Evolutionary conservation across 2,888 invertebrate species (phyloP), one percentile per base, ranked within the genome.

Genomic region (Nomada fucata): DNA sequence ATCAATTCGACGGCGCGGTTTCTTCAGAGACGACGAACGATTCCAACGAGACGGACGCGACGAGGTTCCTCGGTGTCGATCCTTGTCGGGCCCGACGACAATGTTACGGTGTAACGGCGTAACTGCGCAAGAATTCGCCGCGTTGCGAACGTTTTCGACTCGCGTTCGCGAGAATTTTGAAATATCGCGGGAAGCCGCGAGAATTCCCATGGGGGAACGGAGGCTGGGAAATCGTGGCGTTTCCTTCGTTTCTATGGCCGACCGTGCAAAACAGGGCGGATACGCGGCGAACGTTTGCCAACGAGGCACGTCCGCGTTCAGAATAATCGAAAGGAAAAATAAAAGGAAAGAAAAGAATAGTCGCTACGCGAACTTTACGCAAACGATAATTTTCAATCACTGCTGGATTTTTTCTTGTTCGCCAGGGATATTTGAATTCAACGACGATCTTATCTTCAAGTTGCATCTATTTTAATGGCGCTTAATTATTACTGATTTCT

Each of bases 181-280:
- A 76, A 69, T 73, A 80, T 53, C 82, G 76, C 80, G 82, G 69
- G 82, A 83, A 81, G 72, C 53, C 2, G 11, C 59, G 15, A 42
- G n/a, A 64, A 55, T 23, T 82, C 70, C 23, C 70, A 74, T 60
- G 47, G 42, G 60, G 29, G 42, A 76, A 65, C 70, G 79, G 79
- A 75, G 61, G 74, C 73, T n/a, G 65, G 53, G 74, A 74, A 60
- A 70, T 29, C 23, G 7, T 11, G 3, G 53, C 15, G 5, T 64
- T 65, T 74, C n/a, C 60, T 10, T 47, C 10, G 53, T 20, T 11
- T 9, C 9, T 2, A 11, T 18, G 44, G 55, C 36, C n/a, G 52
- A 44, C 67, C 71, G n/a, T 53, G 52, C 53, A 68, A 78, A 74
- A 69, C 53, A 50, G n/a, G 36, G 0, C 47, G 64, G 44, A 29